Evolutionary conservation across 37 sponge, comb jelly and placozoan genomes (phyloP).

Genomic region (Halisarca cf. caerulea): DNA sequence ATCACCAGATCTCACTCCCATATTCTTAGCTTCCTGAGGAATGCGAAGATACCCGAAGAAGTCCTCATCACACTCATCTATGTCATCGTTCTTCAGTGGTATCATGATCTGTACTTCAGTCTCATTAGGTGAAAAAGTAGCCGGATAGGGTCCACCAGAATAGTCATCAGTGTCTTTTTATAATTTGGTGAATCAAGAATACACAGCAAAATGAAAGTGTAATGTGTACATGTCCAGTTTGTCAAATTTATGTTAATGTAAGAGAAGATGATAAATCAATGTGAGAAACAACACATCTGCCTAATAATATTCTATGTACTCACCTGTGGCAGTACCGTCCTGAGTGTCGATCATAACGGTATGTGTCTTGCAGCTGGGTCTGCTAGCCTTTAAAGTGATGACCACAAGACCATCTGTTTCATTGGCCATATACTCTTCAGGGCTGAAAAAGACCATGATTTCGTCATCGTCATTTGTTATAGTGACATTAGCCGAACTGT

Average conservation of each 20-base stretch:
- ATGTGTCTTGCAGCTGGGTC: too few relatives aligned
- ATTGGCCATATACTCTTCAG: background rate
- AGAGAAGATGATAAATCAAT: background rate
- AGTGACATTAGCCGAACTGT: background rate
- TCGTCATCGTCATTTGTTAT: background rate
- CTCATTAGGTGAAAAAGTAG: background rate
- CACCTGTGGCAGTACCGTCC: too few relatives aligned
- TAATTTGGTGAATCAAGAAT: slow-evolving; percentile 6
- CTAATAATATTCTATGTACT: too few relatives aligned
- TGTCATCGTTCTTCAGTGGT: background rate
- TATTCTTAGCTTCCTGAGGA: background rate
- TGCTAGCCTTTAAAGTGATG: too few relatives aligned
- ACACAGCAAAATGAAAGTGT: too few relatives aligned
- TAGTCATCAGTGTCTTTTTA: slow-evolving; percentile 27
- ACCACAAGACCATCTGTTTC: background rate
- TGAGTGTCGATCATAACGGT: too few relatives aligned
- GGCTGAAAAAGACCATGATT: background rate
- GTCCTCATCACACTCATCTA: slow-evolving; percentile 15
- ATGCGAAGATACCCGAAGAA: background rate
- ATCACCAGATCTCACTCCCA: background rate
- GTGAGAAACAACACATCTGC: too few relatives aligned
- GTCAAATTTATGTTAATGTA: background rate
- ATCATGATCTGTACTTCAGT: background rate
- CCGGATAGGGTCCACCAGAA: background rate
- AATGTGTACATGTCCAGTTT: background rate